Percentiles rank a stretch among this genome's conserved stretches.
These are phyloP conservation scores for Ischnus inquisitorius DNA, from an alignment of 2,888 invertebrate species.

Conservation along the genomic window DNA sequence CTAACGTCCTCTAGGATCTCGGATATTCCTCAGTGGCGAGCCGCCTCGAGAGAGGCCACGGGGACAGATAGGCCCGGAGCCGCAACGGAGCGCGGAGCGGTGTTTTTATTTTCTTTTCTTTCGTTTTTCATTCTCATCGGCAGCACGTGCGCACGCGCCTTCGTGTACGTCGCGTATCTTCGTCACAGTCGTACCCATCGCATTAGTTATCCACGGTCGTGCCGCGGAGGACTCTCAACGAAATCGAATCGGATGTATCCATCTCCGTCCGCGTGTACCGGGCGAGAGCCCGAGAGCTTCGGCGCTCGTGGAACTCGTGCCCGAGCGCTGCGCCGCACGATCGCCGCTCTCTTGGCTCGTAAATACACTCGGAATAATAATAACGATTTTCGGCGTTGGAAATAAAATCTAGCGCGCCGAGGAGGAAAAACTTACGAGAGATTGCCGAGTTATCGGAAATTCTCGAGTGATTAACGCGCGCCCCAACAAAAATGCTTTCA, in stretches of 20 bases:
- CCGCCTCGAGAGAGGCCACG: too few relatives aligned
- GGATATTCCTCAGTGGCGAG: too few relatives aligned
- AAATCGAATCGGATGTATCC: constrained; percentile 7
- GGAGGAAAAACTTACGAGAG: constrained; percentile 20
- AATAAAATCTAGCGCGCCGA: neutral
- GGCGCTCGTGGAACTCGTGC: too few relatives aligned
- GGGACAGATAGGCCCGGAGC: neutral
- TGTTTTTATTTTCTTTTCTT: too few relatives aligned
- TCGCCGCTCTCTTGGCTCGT: too few relatives aligned
- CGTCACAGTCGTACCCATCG: neutral
- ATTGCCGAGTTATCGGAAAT: constrained; percentile 42
- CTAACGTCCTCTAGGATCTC: neutral
- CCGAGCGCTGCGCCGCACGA: too few relatives aligned
- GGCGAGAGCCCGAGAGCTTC: too few relatives aligned
- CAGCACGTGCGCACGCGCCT: constrained; percentile 4
- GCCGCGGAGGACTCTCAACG: neutral
- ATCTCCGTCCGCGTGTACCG: too few relatives aligned
- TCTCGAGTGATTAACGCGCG: constrained; percentile 21
- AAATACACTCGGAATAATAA: neutral
- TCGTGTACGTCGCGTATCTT: neutral
- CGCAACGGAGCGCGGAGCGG: neutral
- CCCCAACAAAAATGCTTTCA: constrained; percentile 19
- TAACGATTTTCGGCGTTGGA: neutral
- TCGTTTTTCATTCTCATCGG: too few relatives aligned
- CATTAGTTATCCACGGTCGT: neutral